Conservation (phyloP, 1,140 invertebrate genomes). For the Aphis gossypii region DNA sequence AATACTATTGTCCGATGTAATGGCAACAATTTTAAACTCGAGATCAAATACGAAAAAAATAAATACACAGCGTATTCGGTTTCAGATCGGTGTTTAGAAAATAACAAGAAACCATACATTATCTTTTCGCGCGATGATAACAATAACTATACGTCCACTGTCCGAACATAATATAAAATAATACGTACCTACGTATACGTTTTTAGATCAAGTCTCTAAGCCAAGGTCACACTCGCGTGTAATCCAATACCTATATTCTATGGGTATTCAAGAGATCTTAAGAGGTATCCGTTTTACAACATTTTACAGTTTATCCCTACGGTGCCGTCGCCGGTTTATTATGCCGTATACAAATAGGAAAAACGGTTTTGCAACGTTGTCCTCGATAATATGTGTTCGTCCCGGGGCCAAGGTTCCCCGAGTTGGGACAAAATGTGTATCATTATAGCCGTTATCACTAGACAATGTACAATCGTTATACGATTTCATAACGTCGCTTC, state of each 20-base stretch:
- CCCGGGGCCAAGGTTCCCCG: neutral
- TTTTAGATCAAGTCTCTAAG: neutral
- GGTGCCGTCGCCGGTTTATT: neutral
- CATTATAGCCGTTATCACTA: conserved; percentile 30
- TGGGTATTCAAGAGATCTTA: neutral
- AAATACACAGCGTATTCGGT: neutral
- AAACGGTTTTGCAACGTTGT: conserved; percentile 1
- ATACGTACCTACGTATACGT: neutral
- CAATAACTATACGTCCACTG: neutral
- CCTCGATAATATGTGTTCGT: neutral
- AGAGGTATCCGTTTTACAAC: neutral
- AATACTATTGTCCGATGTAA: neutral
- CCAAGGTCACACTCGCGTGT: neutral
- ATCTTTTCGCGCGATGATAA: neutral
- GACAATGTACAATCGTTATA: conserved; percentile 22
- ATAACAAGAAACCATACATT: conserved; percentile 4
- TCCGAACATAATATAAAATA: neutral
- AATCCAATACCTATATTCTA: neutral
- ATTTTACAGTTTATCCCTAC: conserved; percentile 4
- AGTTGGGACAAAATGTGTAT: conserved; percentile 27
- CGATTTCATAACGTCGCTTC: neutral
- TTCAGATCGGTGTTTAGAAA: neutral
- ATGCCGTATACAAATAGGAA: neutral
- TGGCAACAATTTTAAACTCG: neutral
- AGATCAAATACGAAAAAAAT: neutral